Evolutionary conservation across 2,797 vertebrate species (phyloP).

Genomic region (Cossypha niveicapilla): DNA sequence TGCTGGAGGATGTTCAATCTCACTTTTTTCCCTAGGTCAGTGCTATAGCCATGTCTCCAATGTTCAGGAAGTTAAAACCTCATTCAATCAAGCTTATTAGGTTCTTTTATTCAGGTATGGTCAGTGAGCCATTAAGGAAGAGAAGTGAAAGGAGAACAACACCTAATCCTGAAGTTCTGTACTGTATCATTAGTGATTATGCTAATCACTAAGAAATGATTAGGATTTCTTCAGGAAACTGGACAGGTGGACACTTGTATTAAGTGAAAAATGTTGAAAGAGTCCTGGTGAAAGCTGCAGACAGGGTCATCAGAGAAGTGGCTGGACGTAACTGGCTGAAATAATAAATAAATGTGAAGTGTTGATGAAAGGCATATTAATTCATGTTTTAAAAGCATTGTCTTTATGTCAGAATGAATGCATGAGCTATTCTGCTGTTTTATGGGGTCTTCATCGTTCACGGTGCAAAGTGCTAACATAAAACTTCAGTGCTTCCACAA

Average conservation of each 20-base stretch:
- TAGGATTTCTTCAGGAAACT: not conserved
- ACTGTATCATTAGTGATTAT: not conserved
- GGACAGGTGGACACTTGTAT: not conserved
- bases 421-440: not conserved
- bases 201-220: not conserved
- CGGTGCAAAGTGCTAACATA: not conserved
- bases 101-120: not conserved
- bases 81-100: not conserved
- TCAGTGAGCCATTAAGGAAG: not conserved
- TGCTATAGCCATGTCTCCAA: not conserved
- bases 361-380: not conserved
- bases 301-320: not conserved
- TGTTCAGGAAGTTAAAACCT: not conserved
- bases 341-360: not conserved
- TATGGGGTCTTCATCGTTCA: not conserved
- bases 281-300: not conserved
- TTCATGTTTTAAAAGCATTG: not conserved
- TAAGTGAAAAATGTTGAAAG: not conserved
- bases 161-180: not conserved
- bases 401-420: not conserved
- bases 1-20: not conserved
- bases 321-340: not conserved
- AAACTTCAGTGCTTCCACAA: not conserved
- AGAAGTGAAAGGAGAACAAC: not conserved
- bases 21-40: not conserved